phyloP scores from a whole-genome alignment of 2,888 invertebrate species.

The Ennomos quercinarius region DNA sequence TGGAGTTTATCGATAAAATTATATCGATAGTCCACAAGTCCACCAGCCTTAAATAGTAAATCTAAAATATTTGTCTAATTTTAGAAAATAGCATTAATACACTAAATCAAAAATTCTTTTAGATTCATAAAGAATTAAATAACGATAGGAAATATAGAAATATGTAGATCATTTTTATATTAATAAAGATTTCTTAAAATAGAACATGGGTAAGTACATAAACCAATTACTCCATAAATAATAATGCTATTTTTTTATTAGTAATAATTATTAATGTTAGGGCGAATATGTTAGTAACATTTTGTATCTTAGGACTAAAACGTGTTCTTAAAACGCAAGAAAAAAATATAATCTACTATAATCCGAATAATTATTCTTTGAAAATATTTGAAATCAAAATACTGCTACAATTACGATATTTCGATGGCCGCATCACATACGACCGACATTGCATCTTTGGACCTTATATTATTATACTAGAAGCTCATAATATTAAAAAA shows the following conservation, averaged over 20 bases:
- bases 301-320: constrained; percentile 77
- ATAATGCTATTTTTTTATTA: constrained; percentile 51
- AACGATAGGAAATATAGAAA: constrained; percentile 49
- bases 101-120: constrained; percentile 49
- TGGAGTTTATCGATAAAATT: constrained; percentile 25
- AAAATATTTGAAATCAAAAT: constrained; percentile 59
- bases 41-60: constrained; percentile 26
- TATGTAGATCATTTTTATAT: constrained; percentile 54
- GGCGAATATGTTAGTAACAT: constrained; percentile 71
- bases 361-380: constrained; percentile 52
- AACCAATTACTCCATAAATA: constrained; percentile 71
- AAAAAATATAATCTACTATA: constrained; percentile 56
- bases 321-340: constrained; percentile 63
- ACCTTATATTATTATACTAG: constrained; percentile 74
- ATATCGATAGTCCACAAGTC: neutral
- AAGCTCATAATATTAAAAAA: constrained; percentile 68
- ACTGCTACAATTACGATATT: constrained; percentile 68
- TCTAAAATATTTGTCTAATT: constrained; percentile 29
- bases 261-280: constrained; percentile 63
- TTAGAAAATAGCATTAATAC: constrained; percentile 29
- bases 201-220: constrained; percentile 76
- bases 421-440: constrained; percentile 67
- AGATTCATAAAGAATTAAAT: constrained; percentile 59
- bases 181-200: constrained; percentile 58
- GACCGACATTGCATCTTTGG: constrained; percentile 72